Evolutionary conservation across 2,888 invertebrate genomes (phyloP).

Genomic region (Rhaphigaster nebulosa): DNA sequence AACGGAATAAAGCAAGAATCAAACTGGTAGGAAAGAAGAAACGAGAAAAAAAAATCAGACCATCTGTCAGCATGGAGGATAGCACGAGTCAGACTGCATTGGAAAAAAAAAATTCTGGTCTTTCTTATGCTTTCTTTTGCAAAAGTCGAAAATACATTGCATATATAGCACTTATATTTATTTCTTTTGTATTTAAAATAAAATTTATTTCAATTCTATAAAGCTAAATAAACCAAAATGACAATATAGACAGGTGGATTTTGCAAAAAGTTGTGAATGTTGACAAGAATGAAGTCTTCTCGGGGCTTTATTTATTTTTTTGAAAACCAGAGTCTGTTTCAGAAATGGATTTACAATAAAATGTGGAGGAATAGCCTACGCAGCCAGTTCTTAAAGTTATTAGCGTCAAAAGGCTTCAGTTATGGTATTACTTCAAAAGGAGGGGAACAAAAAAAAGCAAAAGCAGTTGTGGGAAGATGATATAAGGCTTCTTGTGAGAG

Average conservation of each 20-base stretch:
- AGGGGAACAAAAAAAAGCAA: not conserved
- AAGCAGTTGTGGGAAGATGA: not conserved
- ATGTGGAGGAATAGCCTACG: not conserved
- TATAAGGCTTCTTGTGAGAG: not conserved
- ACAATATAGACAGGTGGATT: too few species aligned
- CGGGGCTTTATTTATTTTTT: not conserved
- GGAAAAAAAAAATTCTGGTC: not conserved
- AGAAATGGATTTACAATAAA: not conserved
- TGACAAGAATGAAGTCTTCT: too few species aligned
- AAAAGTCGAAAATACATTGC: not conserved
- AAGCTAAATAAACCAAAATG: too few species aligned
- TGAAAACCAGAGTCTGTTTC: not conserved
- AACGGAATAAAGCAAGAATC: too few species aligned
- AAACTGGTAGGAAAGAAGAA: not conserved
- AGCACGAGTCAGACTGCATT: not conserved
- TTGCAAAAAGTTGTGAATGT: too few species aligned
- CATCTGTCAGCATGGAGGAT: not conserved
- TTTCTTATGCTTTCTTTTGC: not conserved
- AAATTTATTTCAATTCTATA: too few species aligned
- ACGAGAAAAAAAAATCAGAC: not conserved
- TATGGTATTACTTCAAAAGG: not conserved
- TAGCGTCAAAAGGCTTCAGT: not conserved
- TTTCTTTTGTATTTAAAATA: too few species aligned
- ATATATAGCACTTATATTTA: too few species aligned
- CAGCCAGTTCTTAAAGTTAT: not conserved